Evolutionary conservation across 2,888 invertebrate genomes (phyloP).

Genomic region (Embidobia sp.): DNA sequence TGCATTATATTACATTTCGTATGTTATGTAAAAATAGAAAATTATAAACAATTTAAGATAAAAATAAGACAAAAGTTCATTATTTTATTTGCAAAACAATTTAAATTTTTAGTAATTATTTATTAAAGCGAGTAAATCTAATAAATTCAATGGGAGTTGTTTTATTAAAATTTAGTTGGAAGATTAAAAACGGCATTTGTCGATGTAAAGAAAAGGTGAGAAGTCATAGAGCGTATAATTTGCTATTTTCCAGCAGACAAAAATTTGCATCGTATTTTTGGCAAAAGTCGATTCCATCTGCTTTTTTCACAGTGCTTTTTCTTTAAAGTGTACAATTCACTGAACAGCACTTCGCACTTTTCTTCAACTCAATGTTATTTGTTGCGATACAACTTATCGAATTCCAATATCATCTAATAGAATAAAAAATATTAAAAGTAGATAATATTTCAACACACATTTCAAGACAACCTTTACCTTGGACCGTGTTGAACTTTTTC

Average conservation of each 20-base stretch:
- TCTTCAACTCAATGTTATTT: constrained; percentile 39
- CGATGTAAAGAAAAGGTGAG: constrained; percentile 1
- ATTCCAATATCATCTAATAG: constrained; percentile 38
- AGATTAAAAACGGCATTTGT: not conserved
- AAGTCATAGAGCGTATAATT: constrained; percentile 21
- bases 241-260: constrained; percentile 13
- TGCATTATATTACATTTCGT: no score
- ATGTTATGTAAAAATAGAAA: no score
- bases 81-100: no score
- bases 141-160: no score
- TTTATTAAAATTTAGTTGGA: not conserved
- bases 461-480: not conserved
- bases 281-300: constrained; percentile 49
- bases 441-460: constrained; percentile 25
- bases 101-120: no score
- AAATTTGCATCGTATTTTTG: constrained; percentile 38
- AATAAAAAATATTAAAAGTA: constrained; percentile 19
- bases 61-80: no score
- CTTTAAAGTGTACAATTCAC: constrained; percentile 46
- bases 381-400: constrained; percentile 33
- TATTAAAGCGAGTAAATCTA: no score
- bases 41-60: no score
- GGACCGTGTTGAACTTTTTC: not conserved
- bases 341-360: constrained; percentile 52
- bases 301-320: constrained; percentile 41